Base-by-base conservation (phyloP, 2,888 invertebrate species). In the Polylopha cassiicola region DNA sequence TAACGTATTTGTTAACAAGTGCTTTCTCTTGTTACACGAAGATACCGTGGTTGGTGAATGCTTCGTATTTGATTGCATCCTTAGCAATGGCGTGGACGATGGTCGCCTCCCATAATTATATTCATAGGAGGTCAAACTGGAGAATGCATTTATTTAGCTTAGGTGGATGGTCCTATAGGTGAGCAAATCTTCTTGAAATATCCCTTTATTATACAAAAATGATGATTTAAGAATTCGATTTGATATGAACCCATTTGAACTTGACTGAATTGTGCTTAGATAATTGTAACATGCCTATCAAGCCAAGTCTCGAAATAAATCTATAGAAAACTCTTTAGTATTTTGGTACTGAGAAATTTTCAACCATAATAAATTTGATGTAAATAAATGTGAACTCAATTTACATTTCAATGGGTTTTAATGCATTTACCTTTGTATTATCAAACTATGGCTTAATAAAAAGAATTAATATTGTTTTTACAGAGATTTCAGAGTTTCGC, bases 141-240 rank as follows among this genome's bases (percentile, higher is more conserved):
- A 88, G 93, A 43, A 94, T 94, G 92, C 92, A 91, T 55, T 88
- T 92, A 32, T 92, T 92, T 53, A 92, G 93, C 52, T 71, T 95
- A 21, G 85, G 88, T n/a, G 57, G 90, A 37, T 81, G 92, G 86
- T 89, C 90, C 1, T 89, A 90, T 21, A 89, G 88, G 89, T 89
- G 61, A 44, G 47, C 13, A 24, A 14, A 22, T 27, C 1, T 21
- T n/a, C n/a, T 24, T 23, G 2, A n/a, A 6, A 11, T 10, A 13
- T 41, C 18, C 18, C 3, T 18, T 7, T 5, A 10, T 33, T 28
- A 2, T 11, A 18, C 14, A 3, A 6, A 3, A 16, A 17, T 39
- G 38, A 26, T 38, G 30, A 32, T 14, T 7, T 37, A 13, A 5
- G 11, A 17, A 16, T 8, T 4, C 4, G 4, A n/a, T 9, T 18